These are phyloP conservation scores for Ichneumoninae sp. DNA, from an alignment of 2,888 invertebrate genomes.

Conservation along the genomic window DNA sequence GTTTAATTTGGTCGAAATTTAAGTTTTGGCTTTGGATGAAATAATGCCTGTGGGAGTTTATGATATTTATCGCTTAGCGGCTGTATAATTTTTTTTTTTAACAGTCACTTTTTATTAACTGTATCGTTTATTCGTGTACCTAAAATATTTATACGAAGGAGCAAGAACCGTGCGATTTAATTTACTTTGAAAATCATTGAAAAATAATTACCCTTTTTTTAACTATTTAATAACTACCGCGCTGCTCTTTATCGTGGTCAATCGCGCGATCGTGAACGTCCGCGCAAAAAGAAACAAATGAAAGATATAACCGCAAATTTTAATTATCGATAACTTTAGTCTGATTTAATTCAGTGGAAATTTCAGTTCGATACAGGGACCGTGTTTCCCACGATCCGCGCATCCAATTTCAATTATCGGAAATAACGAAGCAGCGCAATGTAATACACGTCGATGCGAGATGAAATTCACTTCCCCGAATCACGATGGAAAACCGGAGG, in stretches of 20 bases:
- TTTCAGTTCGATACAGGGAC: not conserved
- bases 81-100: no score
- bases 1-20: no score
- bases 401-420: conserved; percentile 7
- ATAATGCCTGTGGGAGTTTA: no score
- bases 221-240: no score
- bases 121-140: not conserved
- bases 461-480: not conserved
- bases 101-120: no score
- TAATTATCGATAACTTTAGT: conserved; percentile 12
- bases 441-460: not conserved
- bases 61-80: no score
- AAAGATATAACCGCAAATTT: not conserved
- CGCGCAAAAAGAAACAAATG: not conserved
- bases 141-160: not conserved
- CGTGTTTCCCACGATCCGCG: not conserved
- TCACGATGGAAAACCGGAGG: not conserved
- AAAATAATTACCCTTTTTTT: not conserved
- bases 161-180: not conserved
- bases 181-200: not conserved
- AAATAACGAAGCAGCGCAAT: conserved; percentile 5
- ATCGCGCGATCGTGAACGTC: not conserved
- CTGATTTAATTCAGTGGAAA: not conserved
- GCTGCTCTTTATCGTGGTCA: not conserved
- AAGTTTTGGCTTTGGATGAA: no score